These are phyloP conservation scores for Nanorana parkeri DNA, from an alignment of 2,113 vertebrate genomes.

Conservation along the genomic window DNA sequence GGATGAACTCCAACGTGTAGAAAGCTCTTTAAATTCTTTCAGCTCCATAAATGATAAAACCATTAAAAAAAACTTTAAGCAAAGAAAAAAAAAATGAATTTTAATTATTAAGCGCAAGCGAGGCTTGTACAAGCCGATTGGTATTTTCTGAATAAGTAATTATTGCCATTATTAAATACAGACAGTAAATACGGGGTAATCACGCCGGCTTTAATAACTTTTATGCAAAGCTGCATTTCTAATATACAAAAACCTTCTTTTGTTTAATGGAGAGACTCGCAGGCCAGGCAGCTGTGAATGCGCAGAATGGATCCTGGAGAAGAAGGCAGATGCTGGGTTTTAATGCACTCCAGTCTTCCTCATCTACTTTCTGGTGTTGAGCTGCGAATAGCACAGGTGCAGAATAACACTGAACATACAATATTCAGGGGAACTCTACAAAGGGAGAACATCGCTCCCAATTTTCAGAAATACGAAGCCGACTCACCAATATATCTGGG, in stretches of 20 bases:
- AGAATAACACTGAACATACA: background rate
- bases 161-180: conserved; percentile 29
- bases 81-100: background rate
- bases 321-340: background rate
- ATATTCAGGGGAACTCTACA: background rate
- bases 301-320: background rate
- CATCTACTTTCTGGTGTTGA: background rate
- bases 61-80: background rate
- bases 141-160: conserved; percentile 14
- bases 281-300: background rate
- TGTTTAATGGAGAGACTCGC: conserved; percentile 22
- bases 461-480: too few relatives aligned
- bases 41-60: background rate
- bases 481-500: too few relatives aligned
- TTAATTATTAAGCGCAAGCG: background rate
- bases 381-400: background rate
- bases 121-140: background rate
- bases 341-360: background rate
- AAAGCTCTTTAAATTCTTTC: background rate
- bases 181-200: conserved; percentile 15
- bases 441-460: too few relatives aligned
- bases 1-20: background rate
- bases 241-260: conserved; percentile 16
- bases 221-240: conserved; percentile 17
- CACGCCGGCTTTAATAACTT: conserved; percentile 1